Conservation (phyloP, 64 coral and sea anemone genomes). For the Anthopleura sola region DNA sequence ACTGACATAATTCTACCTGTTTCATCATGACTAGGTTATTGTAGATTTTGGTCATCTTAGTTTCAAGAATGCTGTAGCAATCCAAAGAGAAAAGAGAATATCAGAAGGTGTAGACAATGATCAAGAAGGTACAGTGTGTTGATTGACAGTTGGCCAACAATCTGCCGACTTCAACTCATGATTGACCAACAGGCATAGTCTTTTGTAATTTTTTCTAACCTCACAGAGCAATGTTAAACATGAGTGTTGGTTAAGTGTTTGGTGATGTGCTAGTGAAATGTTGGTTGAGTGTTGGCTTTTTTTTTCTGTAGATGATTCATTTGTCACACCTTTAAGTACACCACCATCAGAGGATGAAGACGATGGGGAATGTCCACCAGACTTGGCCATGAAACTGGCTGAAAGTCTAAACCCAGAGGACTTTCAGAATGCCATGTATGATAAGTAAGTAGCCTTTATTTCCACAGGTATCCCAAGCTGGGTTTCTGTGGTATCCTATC, state of each 20-base stretch:
- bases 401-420: conserved; percentile 51
- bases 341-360: conserved; percentile 70
- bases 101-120: conserved; percentile 57
- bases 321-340: conserved; percentile 90
- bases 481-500: too few species aligned
- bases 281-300: too few species aligned
- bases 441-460: conserved; percentile 10
- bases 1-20: background rate
- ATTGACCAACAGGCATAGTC: background rate
- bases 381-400: conserved; percentile 41
- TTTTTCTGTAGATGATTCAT: conserved; percentile 57
- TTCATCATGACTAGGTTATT: conserved; percentile 48
- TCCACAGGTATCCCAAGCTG: too few species aligned
- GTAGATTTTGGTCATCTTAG: conserved; percentile 96
- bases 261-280: background rate
- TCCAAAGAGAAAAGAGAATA: conserved; percentile 53
- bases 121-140: conserved; percentile 39
- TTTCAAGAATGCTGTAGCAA: conserved; percentile 78
- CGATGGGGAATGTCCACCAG: background rate
- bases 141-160: too few species aligned
- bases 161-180: background rate
- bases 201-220: too few species aligned
- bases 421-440: conserved; percentile 32
- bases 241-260: too few species aligned
- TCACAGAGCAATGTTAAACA: too few species aligned